Evolutionary conservation across 2,113 vertebrate species (phyloP).

Genomic region (Carassius gibelio): DNA sequence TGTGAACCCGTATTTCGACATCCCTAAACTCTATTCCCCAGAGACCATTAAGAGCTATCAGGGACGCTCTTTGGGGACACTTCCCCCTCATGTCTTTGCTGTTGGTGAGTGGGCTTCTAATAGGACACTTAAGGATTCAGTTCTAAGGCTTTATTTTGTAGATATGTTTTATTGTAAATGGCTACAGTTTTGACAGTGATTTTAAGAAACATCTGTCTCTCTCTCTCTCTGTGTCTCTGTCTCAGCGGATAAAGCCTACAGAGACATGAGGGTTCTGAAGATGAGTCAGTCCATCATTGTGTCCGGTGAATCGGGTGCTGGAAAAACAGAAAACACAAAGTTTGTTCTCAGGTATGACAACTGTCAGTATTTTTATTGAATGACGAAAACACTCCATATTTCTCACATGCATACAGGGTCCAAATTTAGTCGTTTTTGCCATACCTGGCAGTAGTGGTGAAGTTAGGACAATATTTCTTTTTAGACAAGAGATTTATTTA

Average conservation of each 20-base stretch:
- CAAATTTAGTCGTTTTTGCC: background rate
- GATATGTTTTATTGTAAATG: background rate
- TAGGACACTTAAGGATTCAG: background rate
- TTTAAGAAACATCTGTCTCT: background rate
- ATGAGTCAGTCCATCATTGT: constrained; percentile 74
- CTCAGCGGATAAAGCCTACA: constrained; percentile 94
- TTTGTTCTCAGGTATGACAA: constrained; percentile 91
- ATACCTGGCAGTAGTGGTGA: too few species aligned
- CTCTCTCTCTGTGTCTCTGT: constrained; percentile 16
- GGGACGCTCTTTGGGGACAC: constrained; percentile 90
- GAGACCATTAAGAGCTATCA: constrained; percentile 89
- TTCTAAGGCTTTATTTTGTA: background rate
- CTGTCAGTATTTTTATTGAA: background rate
- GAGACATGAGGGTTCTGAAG: constrained; percentile 97
- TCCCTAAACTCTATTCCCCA: constrained; percentile 89
- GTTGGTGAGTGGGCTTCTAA: constrained; percentile 78
- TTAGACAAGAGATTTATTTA: too few species aligned
- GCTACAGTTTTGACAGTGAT: background rate
- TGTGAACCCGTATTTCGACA: constrained; percentile 96
- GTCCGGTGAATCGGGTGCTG: too few species aligned
- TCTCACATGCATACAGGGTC: background rate
- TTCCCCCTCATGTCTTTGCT: constrained; percentile 94
- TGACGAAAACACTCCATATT: background rate
- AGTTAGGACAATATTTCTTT: too few species aligned
- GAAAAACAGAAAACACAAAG: constrained; percentile 76